Conservation (phyloP, 1,140 invertebrate species). For the Ostrea denselamellosa region DNA sequence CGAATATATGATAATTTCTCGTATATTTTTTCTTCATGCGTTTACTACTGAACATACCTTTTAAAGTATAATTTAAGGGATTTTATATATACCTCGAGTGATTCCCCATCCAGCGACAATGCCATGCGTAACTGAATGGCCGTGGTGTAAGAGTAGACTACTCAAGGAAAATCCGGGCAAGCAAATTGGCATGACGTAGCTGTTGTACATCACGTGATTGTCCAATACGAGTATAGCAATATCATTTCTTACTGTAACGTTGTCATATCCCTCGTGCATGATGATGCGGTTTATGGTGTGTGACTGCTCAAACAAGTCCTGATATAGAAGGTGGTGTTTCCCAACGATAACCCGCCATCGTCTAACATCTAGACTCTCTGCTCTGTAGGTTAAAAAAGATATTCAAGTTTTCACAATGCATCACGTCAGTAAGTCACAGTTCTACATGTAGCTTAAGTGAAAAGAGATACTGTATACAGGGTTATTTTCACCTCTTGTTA, state of each 20-base stretch:
- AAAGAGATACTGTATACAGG: too few species aligned
- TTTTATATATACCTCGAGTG: conserved; percentile 55
- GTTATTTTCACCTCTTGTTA: too few species aligned
- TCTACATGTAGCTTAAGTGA: too few species aligned
- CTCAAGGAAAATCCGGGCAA: conserved; percentile 79
- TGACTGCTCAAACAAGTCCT: conserved; percentile 46
- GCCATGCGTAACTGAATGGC: not conserved
- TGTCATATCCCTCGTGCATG: conserved; percentile 65
- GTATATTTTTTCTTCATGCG: too few species aligned
- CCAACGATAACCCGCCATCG: conserved; percentile 79
- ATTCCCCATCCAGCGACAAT: conserved; percentile 70
- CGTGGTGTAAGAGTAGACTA: conserved; percentile 53
- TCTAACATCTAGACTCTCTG: conserved; percentile 51
- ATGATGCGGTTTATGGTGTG: conserved; percentile 61
- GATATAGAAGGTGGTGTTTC: conserved; percentile 79
- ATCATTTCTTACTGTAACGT: conserved; percentile 81
- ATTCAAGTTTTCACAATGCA: too few species aligned
- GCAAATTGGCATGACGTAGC: conserved; percentile 82
- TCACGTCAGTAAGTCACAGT: too few species aligned
- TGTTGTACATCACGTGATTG: conserved; percentile 80
- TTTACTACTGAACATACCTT: too few species aligned
- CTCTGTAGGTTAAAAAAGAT: not conserved
- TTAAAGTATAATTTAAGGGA: too few species aligned
- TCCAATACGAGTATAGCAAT: conserved; percentile 82
- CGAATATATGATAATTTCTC: too few species aligned